Evolutionary conservation across 1,140 invertebrate genomes (phyloP).

Genomic region (Solen grandis): DNA sequence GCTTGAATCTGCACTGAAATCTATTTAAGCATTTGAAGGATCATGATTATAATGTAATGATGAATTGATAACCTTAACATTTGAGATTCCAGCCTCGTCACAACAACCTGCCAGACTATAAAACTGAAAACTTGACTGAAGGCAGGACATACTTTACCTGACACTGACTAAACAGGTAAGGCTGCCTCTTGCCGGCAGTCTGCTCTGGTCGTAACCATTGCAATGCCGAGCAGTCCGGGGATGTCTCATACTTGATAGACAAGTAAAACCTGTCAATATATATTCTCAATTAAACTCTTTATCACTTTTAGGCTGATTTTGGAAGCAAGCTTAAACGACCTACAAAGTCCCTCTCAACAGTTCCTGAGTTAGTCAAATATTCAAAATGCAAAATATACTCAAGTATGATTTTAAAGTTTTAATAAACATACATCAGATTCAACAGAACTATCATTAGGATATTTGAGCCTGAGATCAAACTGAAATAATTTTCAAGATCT

Average conservation of each 20-base stretch:
- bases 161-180: constrained; percentile 96
- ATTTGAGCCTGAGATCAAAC: not conserved
- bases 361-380: not conserved
- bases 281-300: constrained; percentile 24
- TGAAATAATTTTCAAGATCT: not conserved
- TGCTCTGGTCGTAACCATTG: constrained; percentile 94
- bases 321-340: not conserved
- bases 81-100: too few relatives aligned
- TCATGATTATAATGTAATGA: too few relatives aligned
- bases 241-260: constrained; percentile 77
- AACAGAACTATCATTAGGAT: too few relatives aligned
- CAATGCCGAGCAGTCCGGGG: constrained; percentile 85
- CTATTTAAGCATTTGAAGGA: too few relatives aligned
- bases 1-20: too few relatives aligned
- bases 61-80: too few relatives aligned
- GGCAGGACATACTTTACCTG: constrained; percentile 86
- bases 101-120: too few relatives aligned
- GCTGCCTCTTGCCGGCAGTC: constrained; percentile 92
- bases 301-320: not conserved
- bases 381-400: not conserved
- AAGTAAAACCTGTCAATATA: constrained; percentile 68
- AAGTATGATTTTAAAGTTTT: too few relatives aligned
- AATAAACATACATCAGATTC: too few relatives aligned
- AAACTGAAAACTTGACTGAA: too few relatives aligned
- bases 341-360: not conserved